Evolutionary conservation across 2,113 vertebrate genomes (phyloP), one percentile per base, ranked within the genome.

Genomic region (Condylura cristata): DNA sequence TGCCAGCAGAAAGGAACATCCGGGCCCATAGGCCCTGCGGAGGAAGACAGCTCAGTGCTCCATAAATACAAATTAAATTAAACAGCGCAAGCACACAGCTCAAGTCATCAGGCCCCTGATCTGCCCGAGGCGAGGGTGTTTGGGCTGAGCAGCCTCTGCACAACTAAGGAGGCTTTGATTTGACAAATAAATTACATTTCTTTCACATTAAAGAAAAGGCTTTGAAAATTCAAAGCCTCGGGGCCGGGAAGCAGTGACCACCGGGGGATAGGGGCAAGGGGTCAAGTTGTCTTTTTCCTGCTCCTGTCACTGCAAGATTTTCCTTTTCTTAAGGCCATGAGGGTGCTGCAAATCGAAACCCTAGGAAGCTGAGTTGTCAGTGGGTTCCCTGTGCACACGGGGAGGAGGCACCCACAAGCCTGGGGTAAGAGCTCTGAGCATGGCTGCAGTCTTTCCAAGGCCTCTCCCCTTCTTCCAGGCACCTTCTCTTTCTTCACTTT

Each of bases 131-230:
- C 93, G 51, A 89, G 80, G 65, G 66, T 75, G 83, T 34, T 83
- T 68, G 83, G 46, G 76, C 86, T 91, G 37, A 93, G 66, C 72
- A 18, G 71, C 20, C 56, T 70, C 48, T 84, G 75, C 83, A 86
- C 53, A 87, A 94, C 81, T 70, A 94, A 93, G 83, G 44, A 95
- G 65, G 30, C 93, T 96, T 96, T 93, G 83, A 96, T 93, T 95
- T 88, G 86, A 96, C 97, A 97, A 96, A 96, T 89, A 96, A 96
- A 96, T 97, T 96, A 90, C 66, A 93, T 85, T 97, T 94, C 84
- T 95, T 95, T 83, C 72, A 17, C 84, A 90, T 95, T 89, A 86
- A 88, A 93, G 85, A 34, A 90, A 95, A 94, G 2, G 12, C 94
- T 95, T 95, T 97, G 86, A 96, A 93, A 75, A 95, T 58, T 85